A percentile compares a stretch with the other conserved stretches of the same genome.
Conservation (phyloP, 1,140 invertebrate genomes). For the Rhopalosiphum padi region DNA sequence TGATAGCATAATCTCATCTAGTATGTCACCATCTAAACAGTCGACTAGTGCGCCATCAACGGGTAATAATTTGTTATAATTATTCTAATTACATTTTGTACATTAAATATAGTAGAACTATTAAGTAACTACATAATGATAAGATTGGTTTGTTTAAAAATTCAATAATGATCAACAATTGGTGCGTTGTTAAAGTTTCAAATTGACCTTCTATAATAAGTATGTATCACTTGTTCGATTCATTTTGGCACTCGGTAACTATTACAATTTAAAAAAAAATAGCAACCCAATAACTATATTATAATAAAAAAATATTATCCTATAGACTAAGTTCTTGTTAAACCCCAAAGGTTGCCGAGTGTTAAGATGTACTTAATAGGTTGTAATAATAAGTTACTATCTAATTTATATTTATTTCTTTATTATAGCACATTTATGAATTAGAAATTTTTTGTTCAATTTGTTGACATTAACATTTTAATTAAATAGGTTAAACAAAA, state of each 20-base stretch:
- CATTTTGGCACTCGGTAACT: too few relatives aligned
- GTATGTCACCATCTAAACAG: conserved; percentile 53
- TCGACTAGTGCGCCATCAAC: conserved; percentile 26
- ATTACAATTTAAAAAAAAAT: too few relatives aligned
- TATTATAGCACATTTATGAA: not conserved
- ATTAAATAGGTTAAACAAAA: not conserved
- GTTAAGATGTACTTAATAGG: too few relatives aligned
- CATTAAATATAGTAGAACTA: not conserved
- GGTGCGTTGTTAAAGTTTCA: not conserved
- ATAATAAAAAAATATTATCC: too few relatives aligned
- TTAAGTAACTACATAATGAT: not conserved
- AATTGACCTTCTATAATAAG: not conserved
- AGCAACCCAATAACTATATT: too few relatives aligned
- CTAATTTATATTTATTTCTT: too few relatives aligned
- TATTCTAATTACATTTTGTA: not conserved
- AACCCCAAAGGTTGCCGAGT: too few relatives aligned
- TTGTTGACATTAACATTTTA: too few relatives aligned
- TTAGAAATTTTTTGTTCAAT: not conserved
- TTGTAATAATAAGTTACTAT: not conserved
- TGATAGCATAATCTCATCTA: conserved; percentile 53
- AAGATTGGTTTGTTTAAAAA: not conserved
- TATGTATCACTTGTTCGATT: not conserved
- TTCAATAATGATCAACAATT: not conserved
- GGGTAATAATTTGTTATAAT: conserved; percentile 7
- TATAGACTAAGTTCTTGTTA: too few relatives aligned